Evolutionary conservation across 1,140 invertebrate genomes (phyloP).

Genomic region (Aphelenchoides fujianensis): DNA sequence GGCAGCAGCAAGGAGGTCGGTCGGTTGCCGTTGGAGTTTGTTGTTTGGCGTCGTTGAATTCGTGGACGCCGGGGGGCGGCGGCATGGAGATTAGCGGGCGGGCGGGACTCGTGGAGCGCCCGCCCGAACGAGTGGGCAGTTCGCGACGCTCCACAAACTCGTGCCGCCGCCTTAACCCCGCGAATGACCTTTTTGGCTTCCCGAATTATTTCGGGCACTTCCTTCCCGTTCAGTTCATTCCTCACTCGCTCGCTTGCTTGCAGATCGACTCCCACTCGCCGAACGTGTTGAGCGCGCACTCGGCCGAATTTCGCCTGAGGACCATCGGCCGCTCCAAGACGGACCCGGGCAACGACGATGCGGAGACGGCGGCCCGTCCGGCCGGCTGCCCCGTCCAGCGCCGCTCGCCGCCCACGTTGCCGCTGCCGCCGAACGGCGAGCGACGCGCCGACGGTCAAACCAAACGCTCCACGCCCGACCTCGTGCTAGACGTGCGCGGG

Average conservation of each 20-base stretch:
- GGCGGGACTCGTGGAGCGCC: background rate
- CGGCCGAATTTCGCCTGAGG: conserved; percentile 1
- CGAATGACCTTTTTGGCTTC: too few relatives aligned
- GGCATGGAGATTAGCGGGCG: background rate
- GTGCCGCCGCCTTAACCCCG: too few relatives aligned
- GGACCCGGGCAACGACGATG: conserved; percentile 33
- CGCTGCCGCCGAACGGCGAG: conserved; percentile 6
- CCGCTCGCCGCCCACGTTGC: background rate
- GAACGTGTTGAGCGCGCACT: background rate
- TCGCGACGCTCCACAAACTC: too few relatives aligned
- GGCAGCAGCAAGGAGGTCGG: background rate
- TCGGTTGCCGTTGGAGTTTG: background rate
- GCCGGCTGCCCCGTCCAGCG: conserved; percentile 12
- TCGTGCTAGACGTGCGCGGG: conserved; percentile 21
- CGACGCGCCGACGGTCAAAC: background rate
- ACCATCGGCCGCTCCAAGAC: conserved; percentile 36
- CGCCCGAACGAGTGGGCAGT: too few relatives aligned
- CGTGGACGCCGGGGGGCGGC: background rate
- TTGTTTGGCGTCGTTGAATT: background rate
- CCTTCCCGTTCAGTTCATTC: conserved; percentile 11
- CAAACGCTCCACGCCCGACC: conserved; percentile 39
- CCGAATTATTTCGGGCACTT: background rate
- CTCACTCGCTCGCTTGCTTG: conserved; percentile 8
- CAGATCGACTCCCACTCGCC: conserved; percentile 13
- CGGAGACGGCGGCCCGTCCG: background rate